Evolutionary conservation across 2,888 invertebrate genomes (phyloP), one percentile per base, ranked within the genome.

Genomic region (Tachina grossa): DNA sequence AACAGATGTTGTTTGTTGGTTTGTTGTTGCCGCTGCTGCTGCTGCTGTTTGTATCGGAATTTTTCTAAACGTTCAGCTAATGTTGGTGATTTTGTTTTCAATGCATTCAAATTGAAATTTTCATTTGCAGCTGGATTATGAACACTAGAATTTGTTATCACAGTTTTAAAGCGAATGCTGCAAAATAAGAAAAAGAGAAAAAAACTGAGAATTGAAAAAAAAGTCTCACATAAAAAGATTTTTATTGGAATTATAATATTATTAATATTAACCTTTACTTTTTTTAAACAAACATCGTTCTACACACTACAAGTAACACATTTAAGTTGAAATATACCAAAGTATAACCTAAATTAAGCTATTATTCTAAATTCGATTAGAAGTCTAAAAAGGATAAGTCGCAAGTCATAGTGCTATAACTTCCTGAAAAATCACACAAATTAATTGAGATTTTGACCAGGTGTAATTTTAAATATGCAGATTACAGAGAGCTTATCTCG

Each of bases 51-150:
- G 41, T 87, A 86, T 74, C 91, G 89, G 87, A 91, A 91, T 74
- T 89, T 89, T 87, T 89, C 88, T 87, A 91, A 89, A 19, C 91
- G 91, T 85, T 91, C 88, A 71, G 91, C 91, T 87, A 91, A 87
- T 82, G 89, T 72, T 65, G 82, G 87, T 87, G 89, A 79, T 53
- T 68, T 59, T 49, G 76, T 41, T 47, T 55, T 13, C 74, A 87
- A 89, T 87, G 91, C 90, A 89, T 87, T 88, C 49, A 43, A 31
- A 74, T 81, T 55, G 31, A 80, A 45, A 39, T 61, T 57, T 39
- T 66, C 71, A 61, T 81, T 78, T 55, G 59, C 59, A 75, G 72
- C 43, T 76, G 69, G 81, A 81, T 77, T 86, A 65, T 63, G 43
- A 43, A 53, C 19, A 69, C 53, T 69, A 49, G 49, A 66, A 57